Conservation (phyloP, 2,113 vertebrate species). For the Dipodomys spectabilis region DNA sequence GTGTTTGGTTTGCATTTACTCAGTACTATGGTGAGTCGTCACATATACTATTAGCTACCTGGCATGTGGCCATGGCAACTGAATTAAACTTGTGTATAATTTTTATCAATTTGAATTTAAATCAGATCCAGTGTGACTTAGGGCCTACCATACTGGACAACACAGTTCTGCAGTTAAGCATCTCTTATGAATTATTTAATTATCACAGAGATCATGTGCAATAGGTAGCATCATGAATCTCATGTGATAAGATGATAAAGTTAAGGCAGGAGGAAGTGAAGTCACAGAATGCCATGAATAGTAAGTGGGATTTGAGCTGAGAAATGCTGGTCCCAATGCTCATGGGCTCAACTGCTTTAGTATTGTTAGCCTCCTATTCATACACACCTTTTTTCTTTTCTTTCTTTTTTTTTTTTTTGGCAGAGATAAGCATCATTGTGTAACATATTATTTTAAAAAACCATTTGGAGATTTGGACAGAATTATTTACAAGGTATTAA, state of each 20-base stretch:
- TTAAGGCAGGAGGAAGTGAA: not conserved
- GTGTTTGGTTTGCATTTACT: not conserved
- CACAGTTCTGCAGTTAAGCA: not conserved
- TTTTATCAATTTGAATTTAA: slow-evolving; percentile 5
- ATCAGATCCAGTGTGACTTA: not conserved
- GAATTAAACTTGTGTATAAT: not conserved
- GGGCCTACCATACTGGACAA: not conserved
- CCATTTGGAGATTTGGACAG: not conserved
- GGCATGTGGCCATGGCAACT: not conserved
- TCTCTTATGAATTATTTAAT: not conserved
- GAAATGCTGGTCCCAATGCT: not conserved
- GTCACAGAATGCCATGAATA: not conserved
- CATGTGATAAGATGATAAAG: not conserved
- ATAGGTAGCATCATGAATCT: not conserved
- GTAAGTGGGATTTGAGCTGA: not conserved
- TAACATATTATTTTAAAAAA: slow-evolving; percentile 2
- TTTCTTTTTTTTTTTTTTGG: not conserved
- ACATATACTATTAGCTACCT: not conserved
- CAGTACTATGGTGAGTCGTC: not conserved
- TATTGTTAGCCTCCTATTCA: not conserved
- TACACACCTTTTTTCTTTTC: no score
- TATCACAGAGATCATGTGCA: not conserved
- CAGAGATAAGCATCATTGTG: not conserved
- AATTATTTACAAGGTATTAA: slow-evolving; percentile 24
- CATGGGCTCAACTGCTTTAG: not conserved